A percentile compares a stretch with the other conserved stretches of the same genome.
These are phyloP conservation scores for Cyclargus thomasi DNA, from an alignment of 1,140 invertebrate species.

Conservation along the genomic window DNA sequence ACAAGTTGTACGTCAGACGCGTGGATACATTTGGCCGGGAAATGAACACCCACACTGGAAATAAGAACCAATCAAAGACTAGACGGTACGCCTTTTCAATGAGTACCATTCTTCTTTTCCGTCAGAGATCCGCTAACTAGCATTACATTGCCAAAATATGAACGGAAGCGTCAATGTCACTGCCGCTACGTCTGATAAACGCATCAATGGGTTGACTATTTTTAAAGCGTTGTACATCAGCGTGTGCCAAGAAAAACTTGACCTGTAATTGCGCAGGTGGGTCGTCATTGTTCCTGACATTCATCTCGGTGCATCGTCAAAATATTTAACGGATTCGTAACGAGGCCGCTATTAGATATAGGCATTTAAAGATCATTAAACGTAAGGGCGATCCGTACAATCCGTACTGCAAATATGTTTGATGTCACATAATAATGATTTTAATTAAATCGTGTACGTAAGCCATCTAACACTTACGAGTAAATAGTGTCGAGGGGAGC, in stretches of 20 bases:
- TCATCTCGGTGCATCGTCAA: neutral
- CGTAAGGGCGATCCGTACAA: neutral
- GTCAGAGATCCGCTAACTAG: slow-evolving; percentile 18
- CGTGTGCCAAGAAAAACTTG: slow-evolving; percentile 54
- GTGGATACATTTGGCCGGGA: slow-evolving; percentile 48
- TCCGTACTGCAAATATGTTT: too few species aligned
- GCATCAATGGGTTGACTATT: slow-evolving; percentile 62
- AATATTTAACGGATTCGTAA: neutral
- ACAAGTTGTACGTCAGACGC: slow-evolving; percentile 38
- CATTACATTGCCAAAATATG: slow-evolving; percentile 49
- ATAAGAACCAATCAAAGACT: slow-evolving; percentile 22
- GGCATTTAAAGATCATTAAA: neutral
- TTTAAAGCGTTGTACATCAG: slow-evolving; percentile 46
- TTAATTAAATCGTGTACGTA: neutral
- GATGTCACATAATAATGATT: neutral
- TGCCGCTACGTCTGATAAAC: slow-evolving; percentile 53
- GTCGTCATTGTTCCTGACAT: slow-evolving; percentile 19
- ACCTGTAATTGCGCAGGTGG: slow-evolving; percentile 37
- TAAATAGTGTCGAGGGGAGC: slow-evolving; percentile 70
- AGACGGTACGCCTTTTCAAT: slow-evolving; percentile 6
- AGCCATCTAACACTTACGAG: slow-evolving; percentile 47
- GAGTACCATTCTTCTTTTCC: neutral
- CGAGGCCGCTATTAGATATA: neutral
- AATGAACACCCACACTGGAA: slow-evolving; percentile 55
- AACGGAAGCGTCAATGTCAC: slow-evolving; percentile 56